A percentile compares a stretch with the other conserved stretches of the same genome.
Conservation (phyloP, 2,888 invertebrate species). For the Pilophorus perplexus region DNA sequence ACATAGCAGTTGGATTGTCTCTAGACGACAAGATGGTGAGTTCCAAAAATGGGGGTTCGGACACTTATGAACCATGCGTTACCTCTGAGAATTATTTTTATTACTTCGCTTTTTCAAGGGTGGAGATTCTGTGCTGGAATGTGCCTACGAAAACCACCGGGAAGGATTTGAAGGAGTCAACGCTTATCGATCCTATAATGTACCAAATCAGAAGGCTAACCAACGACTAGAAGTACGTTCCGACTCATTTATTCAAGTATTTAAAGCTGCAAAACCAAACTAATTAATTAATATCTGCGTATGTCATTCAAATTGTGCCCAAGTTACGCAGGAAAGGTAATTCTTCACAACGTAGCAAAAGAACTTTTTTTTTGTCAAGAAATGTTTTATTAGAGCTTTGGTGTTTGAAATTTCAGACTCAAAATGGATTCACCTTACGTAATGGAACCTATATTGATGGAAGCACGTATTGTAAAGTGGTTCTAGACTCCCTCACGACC, state of each 20-base stretch:
- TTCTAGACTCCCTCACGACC: conserved; percentile 62
- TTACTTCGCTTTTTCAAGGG: no score
- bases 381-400: no score
- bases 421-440: conserved; percentile 63
- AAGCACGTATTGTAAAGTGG: conserved; percentile 71
- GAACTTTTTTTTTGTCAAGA: no score
- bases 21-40: conserved; percentile 70
- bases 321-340: no score
- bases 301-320: not conserved
- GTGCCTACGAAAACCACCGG: conserved; percentile 60
- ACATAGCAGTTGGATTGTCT: conserved; percentile 79
- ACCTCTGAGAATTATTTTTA: no score
- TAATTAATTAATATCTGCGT: not conserved
- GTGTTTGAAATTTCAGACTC: not conserved
- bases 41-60: conserved; percentile 6
- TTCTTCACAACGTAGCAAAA: no score
- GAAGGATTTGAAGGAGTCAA: conserved; percentile 56
- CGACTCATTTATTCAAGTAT: not conserved
- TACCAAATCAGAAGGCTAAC: conserved; percentile 55
- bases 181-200: conserved; percentile 66
- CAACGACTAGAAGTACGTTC: conserved; percentile 52
- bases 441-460: conserved; percentile 66
- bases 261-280: not conserved
- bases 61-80: not conserved
- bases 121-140: conserved; percentile 74